A percentile compares a stretch with the other conserved stretches of the same genome.
phyloP scores from a whole-genome alignment of 2,888 invertebrate species.

The Hartigia nigra region DNA sequence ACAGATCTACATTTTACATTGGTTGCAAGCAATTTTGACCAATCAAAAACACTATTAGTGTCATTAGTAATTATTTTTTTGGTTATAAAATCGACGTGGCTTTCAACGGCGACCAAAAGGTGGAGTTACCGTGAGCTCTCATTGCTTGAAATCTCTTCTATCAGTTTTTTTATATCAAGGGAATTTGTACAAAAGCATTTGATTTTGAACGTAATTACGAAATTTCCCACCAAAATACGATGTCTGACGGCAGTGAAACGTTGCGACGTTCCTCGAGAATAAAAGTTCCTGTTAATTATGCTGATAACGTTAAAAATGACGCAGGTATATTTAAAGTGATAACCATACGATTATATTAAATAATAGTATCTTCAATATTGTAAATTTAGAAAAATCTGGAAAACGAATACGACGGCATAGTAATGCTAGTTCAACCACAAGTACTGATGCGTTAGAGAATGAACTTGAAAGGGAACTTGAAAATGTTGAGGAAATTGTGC shows the following conservation, averaged over 20 bases:
- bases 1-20: too few relatives aligned
- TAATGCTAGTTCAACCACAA: constrained; percentile 6
- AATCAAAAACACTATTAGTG: too few relatives aligned
- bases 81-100: background rate
- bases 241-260: constrained; percentile 28
- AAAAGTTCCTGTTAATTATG: constrained; percentile 12
- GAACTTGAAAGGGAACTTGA: constrained; percentile 38
- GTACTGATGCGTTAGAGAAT: constrained; percentile 14
- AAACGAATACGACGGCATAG: constrained; percentile 6
- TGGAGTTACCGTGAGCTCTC: background rate
- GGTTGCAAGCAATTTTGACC: too few relatives aligned
- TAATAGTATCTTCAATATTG: background rate
- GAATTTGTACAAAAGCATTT: too few relatives aligned
- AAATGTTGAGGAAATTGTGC: constrained; percentile 38
- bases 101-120: background rate
- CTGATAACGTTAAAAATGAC: constrained; percentile 24
- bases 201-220: background rate
- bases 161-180: too few relatives aligned
- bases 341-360: background rate
- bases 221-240: constrained; percentile 12
- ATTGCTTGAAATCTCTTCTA: too few relatives aligned
- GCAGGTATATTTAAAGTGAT: background rate
- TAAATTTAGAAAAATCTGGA: background rate
- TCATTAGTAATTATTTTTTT: too few relatives aligned
- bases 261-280: constrained; percentile 33